These are phyloP conservation scores for Myopa tessellatipennis DNA, from an alignment of 2,888 invertebrate species.

Conservation along the genomic window DNA sequence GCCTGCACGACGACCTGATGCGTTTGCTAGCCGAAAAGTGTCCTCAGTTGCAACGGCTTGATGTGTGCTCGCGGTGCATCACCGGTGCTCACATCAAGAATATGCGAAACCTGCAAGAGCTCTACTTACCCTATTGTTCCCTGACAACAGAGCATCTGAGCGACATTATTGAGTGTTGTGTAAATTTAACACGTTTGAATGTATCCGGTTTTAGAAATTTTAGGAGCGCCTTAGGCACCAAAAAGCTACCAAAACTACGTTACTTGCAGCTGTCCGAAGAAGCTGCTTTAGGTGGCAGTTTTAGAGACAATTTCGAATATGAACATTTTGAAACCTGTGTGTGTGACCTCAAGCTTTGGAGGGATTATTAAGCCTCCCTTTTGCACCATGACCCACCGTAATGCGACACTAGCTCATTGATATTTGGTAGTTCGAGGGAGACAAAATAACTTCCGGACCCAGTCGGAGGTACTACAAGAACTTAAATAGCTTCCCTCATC, in stretches of 20 bases:
- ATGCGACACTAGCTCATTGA: too few species aligned
- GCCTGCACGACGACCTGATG: constrained; percentile 40
- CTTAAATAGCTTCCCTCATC: too few species aligned
- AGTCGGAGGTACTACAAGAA: too few species aligned
- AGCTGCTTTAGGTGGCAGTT: not conserved
- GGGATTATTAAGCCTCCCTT: too few species aligned
- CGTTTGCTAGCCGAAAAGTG: constrained; percentile 41
- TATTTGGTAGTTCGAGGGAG: too few species aligned
- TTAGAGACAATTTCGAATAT: not conserved
- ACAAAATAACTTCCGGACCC: too few species aligned
- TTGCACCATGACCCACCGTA: too few species aligned
- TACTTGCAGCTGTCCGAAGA: constrained; percentile 13
- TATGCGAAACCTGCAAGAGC: constrained; percentile 32
- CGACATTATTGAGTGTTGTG: not conserved
- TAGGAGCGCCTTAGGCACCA: not conserved
- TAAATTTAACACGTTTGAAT: constrained; percentile 26
- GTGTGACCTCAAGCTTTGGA: too few species aligned
- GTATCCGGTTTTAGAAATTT: not conserved
- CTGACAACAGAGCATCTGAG: constrained; percentile 12
- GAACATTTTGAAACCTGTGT: too few species aligned
- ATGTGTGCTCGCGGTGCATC: constrained; percentile 29
- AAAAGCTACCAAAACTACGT: not conserved
- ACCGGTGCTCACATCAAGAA: constrained; percentile 40
- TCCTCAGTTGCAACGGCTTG: constrained; percentile 42
- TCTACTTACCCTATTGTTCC: constrained; percentile 18